Percentiles rank a stretch among this genome's conserved stretches.
phyloP scores from a whole-genome alignment of 1,140 invertebrate species.

The Magallana gigas region DNA sequence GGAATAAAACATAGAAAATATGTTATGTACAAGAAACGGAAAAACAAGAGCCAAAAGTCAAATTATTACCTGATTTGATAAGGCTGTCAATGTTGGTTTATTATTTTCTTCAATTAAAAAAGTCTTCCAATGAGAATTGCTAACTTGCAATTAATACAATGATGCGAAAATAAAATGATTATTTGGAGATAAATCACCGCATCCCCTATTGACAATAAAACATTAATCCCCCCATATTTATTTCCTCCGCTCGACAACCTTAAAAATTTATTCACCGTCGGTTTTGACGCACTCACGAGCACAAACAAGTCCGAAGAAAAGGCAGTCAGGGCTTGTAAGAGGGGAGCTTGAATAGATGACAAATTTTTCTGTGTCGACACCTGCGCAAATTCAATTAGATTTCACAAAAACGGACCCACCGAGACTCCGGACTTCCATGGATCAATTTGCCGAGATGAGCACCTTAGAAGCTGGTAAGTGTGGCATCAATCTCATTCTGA shows the following conservation, averaged over 20 bases:
- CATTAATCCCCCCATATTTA: conserved; percentile 20
- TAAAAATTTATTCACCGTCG: neutral
- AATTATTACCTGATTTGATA: neutral
- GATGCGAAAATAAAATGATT: conserved; percentile 25
- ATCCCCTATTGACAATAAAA: conserved; percentile 35
- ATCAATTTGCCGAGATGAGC: conserved; percentile 24
- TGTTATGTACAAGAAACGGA: neutral
- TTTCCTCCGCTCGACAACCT: neutral
- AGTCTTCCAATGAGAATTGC: conserved; percentile 5
- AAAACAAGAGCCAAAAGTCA: neutral
- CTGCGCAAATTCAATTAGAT: conserved; percentile 32
- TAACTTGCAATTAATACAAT: conserved; percentile 11
- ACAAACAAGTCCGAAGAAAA: neutral
- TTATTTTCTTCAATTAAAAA: neutral
- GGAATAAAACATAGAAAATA: neutral
- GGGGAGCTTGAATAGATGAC: conserved; percentile 18
- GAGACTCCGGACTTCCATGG: neutral
- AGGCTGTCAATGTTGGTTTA: neutral
- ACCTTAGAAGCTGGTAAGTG: neutral
- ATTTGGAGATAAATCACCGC: conserved; percentile 25
- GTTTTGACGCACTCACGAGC: neutral
- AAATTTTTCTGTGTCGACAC: conserved; percentile 20
- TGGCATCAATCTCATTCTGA: conserved; percentile 7
- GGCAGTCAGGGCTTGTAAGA: neutral
- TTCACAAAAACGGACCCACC: neutral